Base-by-base conservation (phyloP, 2,113 vertebrate genomes). In the Xiphophorus maculatus region DNA sequence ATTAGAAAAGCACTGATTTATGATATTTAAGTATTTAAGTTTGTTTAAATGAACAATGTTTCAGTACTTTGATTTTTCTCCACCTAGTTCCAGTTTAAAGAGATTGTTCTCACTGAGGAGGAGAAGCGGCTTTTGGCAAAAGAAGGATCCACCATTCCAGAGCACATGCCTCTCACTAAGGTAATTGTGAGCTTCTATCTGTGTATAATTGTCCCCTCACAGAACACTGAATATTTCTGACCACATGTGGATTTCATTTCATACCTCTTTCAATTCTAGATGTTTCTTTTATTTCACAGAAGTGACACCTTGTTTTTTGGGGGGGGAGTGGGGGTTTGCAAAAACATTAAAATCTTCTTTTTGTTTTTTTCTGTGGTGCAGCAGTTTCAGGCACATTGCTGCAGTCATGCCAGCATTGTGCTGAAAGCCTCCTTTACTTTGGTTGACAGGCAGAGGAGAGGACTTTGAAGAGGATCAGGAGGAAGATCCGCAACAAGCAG, bases 401-500 rank as follows among this genome's bases (percentile, higher is more conserved):
- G 69, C 32, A 65, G 27, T 73, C 64, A 64, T 71, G 51, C 77
- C 66, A 73, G 37, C 54, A 32, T 54, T 65, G 1, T 70, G 65
- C 4, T 85, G 30, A 82, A 71, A 44, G 32, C 8, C 62, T 44
- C 5, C 44, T 72, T 7, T 28, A 68, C 22, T 86, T 37, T 76
- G 60, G 77, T 4, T 71, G 67, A 60, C 83, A 99, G 97, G 84
- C 93, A 1, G 96, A 98, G 75, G 97, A 99, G 73, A 92, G 93
- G 75, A 91, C 94, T 61, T 86, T 96, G 87, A 97, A 96, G 86
- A 94, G 95, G 33, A 93, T 96, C 33, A 92, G 96, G 73, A 95
- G 95, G 81, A 99, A 97, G 93, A 97, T 97, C 88, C 92, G 96
- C 48, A 99, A 97, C 89, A 98, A 96, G 88, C 96, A 95, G 76